Base-by-base conservation (phyloP, 37 sponge, comb jelly and placozoan genomes). In the Oscarella lobularis region DNA sequence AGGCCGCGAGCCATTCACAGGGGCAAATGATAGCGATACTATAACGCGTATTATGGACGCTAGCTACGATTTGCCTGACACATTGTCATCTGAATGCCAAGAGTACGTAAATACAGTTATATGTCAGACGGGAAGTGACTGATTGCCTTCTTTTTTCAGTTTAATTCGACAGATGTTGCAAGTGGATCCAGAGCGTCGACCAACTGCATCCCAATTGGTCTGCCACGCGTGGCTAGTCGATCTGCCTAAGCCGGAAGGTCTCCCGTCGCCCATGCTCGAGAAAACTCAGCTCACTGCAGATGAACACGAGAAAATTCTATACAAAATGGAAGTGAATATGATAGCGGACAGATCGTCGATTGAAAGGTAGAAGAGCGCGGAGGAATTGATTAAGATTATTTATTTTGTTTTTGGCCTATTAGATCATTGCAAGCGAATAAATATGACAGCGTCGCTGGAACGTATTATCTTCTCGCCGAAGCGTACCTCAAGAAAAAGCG, bases 21-120 rank as follows among this genome's bases (percentile, higher is more conserved):
- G 72, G 38, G 98, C 87, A 1, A 87, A 85, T 30, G 82, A 94
- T 39, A 92, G 84, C 32, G 98, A 96, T 76, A 92, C 88, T 6
- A 83, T 96, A n/a, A 88, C 91, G 2, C 82, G 85, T 41, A 96
- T 96, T 38, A 93, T 96, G 91, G 98, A 96, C 41, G 88, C 88
- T 38, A 84, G 81, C 75, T 96, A 93, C 80, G 79, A 85, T 36
- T 67, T 84, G 2, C 94, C 98, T 6, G 3, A 83, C 0, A 74
- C 84, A 33, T 83, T 96, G 3, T 84, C 91, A 0, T 84, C 73
- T 0, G 60, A 35, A 32, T 90, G 94, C 69, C 76, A 20, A 40
- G 39, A 74, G 95, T 94, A 79, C 81, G 89, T n/a, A 68, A 20
- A 29, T 5, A 68, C 33, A 32, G 29, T 4, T 68, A 30, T 48